A percentile compares a stretch with the other conserved stretches of the same genome.
phyloP scores from a whole-genome alignment of 53 echinoderm and acorn worm species.

The Pentamera pediparva region DNA sequence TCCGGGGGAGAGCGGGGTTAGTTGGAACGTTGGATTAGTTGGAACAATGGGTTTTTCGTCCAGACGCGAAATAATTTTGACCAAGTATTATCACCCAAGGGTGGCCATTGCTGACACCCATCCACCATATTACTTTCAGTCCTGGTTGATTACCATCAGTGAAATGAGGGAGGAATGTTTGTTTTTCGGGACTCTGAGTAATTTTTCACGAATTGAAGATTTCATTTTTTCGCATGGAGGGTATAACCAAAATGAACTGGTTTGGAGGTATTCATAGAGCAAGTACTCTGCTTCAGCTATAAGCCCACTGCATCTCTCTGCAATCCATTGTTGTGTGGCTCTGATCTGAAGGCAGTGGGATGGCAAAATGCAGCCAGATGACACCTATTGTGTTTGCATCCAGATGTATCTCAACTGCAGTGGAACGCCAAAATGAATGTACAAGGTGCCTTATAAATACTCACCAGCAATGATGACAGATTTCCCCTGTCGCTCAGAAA shows the following conservation, averaged over 20 bases:
- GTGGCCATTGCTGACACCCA: background rate
- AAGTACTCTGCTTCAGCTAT: background rate
- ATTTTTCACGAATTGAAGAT: background rate
- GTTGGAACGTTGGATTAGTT: background rate
- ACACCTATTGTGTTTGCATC: too few relatives aligned
- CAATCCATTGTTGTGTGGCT: too few relatives aligned
- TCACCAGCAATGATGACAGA: background rate
- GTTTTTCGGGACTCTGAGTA: background rate
- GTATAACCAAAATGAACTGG: background rate
- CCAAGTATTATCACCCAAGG: background rate
- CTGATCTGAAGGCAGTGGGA: too few relatives aligned
- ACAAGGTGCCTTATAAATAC: too few relatives aligned
- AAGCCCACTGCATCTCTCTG: too few relatives aligned
- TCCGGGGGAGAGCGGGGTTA: background rate
- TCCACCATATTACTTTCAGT: background rate
- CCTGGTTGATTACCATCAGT: background rate
- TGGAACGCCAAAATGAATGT: too few relatives aligned
- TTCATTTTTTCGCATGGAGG: background rate
- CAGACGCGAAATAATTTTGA: background rate
- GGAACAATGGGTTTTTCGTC: background rate
- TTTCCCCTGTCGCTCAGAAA: background rate
- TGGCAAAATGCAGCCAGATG: too few relatives aligned
- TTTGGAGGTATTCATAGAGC: background rate
- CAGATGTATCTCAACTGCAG: too few relatives aligned
- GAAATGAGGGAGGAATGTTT: background rate